Evolutionary conservation across 2,797 vertebrate genomes (phyloP), one percentile per base, ranked within the genome.

Genomic region (Philypnodon macrostomus): DNA sequence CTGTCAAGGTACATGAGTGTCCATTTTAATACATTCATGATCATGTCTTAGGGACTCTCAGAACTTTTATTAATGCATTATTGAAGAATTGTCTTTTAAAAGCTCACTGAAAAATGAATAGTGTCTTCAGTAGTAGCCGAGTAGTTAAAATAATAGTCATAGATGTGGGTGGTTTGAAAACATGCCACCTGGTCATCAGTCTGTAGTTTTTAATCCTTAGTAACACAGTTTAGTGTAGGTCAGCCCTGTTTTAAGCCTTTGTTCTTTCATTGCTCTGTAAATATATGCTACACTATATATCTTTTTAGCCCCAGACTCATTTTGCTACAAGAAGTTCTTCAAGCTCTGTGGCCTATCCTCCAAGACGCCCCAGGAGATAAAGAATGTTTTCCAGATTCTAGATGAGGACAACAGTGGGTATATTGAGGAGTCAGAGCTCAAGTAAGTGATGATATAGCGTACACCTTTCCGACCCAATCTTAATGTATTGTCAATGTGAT

Each of bases 261-360:
- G 5, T 4, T 7, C 30, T 2, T 33, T 19, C 35, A 9, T 47
- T 29, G 41, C 29, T 24, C 3, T 44, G 19, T 39, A 12, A 26
- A 39, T 65, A 19, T 47, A 30, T 61, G 32, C 37, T 48, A 33
- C 2, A 3, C 21, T 51, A 13, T 44, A 4, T 35, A 14, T 49
- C 11, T 65, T 72, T 86, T 62, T 81, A 98, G 97, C 92, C 77
- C 93, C 93, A 53, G 93, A 94, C 66, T 90, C 94, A 52, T 99
- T 98, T 80, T 89, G 87, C 84, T 88, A 90, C 84, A 97, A 95
- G 81, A 97, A 93, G 88, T 99, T 98, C 85, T 98, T 97, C 87
- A 84, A 93, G 85, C 84, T 93, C 40, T 96, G 91, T 39, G 97
- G 97, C 52, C 88, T 99, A 70, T 89, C 92, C 68, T 89, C 93